Base-by-base conservation (phyloP, 2,797 vertebrate genomes). In the Scleropages formosus region DNA sequence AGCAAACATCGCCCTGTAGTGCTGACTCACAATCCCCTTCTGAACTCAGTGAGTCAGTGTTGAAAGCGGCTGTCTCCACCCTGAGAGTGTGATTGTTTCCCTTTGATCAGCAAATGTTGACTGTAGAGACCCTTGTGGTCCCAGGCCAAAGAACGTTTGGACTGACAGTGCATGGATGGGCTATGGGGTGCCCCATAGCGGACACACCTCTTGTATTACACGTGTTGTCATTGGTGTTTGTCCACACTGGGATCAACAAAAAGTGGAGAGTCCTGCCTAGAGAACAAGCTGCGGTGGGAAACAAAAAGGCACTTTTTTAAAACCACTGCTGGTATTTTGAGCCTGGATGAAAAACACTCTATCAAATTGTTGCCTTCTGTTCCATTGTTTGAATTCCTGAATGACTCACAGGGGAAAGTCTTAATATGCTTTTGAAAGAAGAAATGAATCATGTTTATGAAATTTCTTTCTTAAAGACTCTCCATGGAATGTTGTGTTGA, bases 331-430 rank as follows among this genome's bases (percentile, higher is more conserved):
- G 24, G 71, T 79, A 75, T 77, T 79, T 69, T 31, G 73, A 72
- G 77, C 73, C 62, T 51, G 74, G 59, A 69, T 73, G 61, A 74
- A 44, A 49, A 64, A 49, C 27, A 62, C 78, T 81, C 76, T 78
- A 79, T 73, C 68, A n/a, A 61, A 31, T 73, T 0, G 56, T 75
- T 79, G 66, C 68, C 58, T 74, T 76, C 76, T 83, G 76, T 81
- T 85, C 84, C 86, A 88, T 90, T 90, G 86, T 88, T 89, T 83
- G 79, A 80, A 86, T 84, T 82, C 82, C 79, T 72, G 75, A 31
- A 39, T 88, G 86, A 88, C 77, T 88, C 88, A 89, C 80, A 80
- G 74, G 85, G 85, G 82, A 88, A 89, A 88, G 83, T 83, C 85
- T 81, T 87, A 88, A 85, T 83, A 78, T 79, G 78, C 81, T 83